Evolutionary conservation across 2,797 vertebrate species (phyloP), one percentile per base, ranked within the genome.

Genomic region (Allobates femoralis): DNA sequence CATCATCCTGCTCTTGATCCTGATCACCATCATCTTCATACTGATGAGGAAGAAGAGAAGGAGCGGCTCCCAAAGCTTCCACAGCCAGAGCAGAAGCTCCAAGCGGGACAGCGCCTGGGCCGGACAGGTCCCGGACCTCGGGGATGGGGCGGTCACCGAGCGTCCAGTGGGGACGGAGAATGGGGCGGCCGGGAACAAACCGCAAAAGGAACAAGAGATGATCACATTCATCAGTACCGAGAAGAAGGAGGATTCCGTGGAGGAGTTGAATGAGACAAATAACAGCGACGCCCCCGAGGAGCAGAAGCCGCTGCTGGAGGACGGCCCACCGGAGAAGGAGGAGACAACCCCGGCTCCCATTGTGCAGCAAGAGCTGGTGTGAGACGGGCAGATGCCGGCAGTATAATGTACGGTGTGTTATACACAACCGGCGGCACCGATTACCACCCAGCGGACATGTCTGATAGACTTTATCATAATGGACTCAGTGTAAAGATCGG

Each of bases 31-130:
- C 6, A 0, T 84, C 0, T 15, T 87, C 28, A 1, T 87, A 5
- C 1, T 87, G 23, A 5, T 87, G 37, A 83, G 86, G n/a, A 79
- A 74, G 30, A 87, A 87, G 37, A 87, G 66, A 26, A 26, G 86
- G 5, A 87, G 86, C 0, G 67, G 86, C 2, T 87, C 86, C 12
- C 78, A 76, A n/a, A 76, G 51, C 23, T 84, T 87, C 28, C 60
- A 30, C 11, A 75, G 21, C 1, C 64, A 32, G 26, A 83, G 50
- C 0, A 69, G 56, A 19, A 87, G 64, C 37, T 50, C n/a, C 10
- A 46, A 51, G 1, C 28, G 12, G 7, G 21, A 41, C 19, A 55
- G 84, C 4, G 86, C 84, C 10, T 87, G 86, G 86, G 86, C 81
- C 3, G 86, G 86, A 10, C 86, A 87, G 16, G 81, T 75, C 2